Conservation (phyloP, 2,888 invertebrate genomes). For the Cepaea hortensis region DNA sequence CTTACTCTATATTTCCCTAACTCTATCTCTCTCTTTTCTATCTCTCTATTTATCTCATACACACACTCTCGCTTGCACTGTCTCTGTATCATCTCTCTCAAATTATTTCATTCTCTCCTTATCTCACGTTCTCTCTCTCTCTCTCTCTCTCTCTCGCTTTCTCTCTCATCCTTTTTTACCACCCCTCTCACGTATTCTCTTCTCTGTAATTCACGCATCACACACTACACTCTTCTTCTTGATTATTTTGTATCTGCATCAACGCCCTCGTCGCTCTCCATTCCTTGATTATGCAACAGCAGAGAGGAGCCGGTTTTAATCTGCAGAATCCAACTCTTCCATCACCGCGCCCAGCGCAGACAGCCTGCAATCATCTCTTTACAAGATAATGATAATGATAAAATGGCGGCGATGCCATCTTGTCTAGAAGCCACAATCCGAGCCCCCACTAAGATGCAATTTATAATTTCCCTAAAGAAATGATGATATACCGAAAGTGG, state of each 20-base stretch:
- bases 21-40: background rate
- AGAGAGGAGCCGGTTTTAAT: background rate
- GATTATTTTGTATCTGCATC: background rate
- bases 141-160: background rate
- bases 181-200: background rate
- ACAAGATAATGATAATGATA: slow-evolving; percentile 41
- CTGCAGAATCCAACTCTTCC: background rate
- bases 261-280: background rate
- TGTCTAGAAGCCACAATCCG: slow-evolving; percentile 1
- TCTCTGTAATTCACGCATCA: background rate
- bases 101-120: background rate
- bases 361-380: slow-evolving; percentile 32
- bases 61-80: background rate
- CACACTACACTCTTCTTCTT: too few species aligned
- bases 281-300: background rate
- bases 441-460: slow-evolving; percentile 36
- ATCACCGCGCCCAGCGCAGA: slow-evolving; percentile 5
- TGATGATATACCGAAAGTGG: slow-evolving; percentile 39
- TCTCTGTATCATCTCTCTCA: background rate
- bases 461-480: slow-evolving; percentile 47
- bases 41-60: background rate
- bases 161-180: background rate
- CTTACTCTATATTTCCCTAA: background rate
- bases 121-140: background rate
- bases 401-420: background rate